Evolutionary conservation across 2,797 vertebrate genomes (phyloP).

Genomic region (Smutsia gigantea): DNA sequence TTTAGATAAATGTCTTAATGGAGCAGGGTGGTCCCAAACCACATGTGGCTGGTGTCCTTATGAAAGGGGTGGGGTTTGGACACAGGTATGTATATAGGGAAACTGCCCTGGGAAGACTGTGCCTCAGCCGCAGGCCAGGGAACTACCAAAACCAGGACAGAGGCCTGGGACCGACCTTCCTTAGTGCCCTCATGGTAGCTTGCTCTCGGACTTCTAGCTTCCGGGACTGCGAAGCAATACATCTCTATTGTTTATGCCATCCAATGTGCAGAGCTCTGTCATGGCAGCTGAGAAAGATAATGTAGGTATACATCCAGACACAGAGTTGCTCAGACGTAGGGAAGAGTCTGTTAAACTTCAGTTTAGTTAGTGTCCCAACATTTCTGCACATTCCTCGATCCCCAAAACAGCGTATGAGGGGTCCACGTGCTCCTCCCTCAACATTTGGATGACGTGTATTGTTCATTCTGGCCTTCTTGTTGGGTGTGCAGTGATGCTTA

Average conservation of each 20-base stretch:
- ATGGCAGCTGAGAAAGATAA: background rate
- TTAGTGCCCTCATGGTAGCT: accelerated
- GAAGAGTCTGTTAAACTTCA: background rate
- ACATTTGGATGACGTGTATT: background rate
- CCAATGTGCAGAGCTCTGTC: background rate
- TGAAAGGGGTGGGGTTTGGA: background rate
- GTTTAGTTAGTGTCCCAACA: background rate
- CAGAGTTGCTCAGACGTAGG: background rate
- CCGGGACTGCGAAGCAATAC: background rate
- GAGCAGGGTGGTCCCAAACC: background rate
- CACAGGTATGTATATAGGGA: background rate
- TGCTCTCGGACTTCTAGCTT: background rate
- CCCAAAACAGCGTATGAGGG: background rate
- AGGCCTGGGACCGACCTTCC: no score
- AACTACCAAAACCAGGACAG: background rate
- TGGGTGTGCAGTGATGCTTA: background rate
- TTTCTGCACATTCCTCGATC: background rate
- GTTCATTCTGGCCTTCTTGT: background rate
- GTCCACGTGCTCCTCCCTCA: background rate
- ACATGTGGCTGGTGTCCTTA: background rate
- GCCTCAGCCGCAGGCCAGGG: no score
- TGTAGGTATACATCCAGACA: background rate
- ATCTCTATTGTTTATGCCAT: background rate
- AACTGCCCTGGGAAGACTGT: background rate
- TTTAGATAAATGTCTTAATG: background rate